phyloP scores from a whole-genome alignment of 1,140 invertebrate species.

The Trichonephila clavipes region DNA sequence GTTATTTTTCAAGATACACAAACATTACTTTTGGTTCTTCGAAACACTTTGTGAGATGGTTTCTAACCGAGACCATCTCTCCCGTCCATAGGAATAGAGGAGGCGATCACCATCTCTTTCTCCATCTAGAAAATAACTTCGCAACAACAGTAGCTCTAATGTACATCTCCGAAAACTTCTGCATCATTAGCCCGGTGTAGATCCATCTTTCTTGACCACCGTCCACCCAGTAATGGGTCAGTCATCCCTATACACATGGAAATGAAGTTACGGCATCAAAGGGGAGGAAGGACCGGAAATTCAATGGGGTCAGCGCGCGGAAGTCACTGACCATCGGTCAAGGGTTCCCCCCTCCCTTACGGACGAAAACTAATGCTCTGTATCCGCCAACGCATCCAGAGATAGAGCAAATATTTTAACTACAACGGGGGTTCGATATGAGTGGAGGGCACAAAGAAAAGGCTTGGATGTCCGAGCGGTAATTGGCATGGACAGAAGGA shows the following conservation, averaged over 20 bases:
- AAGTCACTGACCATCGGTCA: conserved; percentile 73
- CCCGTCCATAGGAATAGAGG: too few relatives aligned
- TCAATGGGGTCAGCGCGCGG: conserved; percentile 65
- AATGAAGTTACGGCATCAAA: conserved; percentile 64
- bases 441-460: background rate
- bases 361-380: conserved; percentile 60
- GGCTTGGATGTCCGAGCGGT: background rate
- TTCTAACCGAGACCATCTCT: too few relatives aligned
- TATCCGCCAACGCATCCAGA: conserved; percentile 15
- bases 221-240: conserved; percentile 70
- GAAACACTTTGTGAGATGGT: too few relatives aligned
- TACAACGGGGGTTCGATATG: background rate
- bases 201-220: conserved; percentile 53
- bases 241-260: conserved; percentile 74
- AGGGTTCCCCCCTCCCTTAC: background rate
- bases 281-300: conserved; percentile 48
- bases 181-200: background rate
- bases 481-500: background rate
- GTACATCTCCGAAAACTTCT: background rate
- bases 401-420: conserved; percentile 73
- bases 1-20: too few relatives aligned
- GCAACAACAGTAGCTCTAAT: background rate
- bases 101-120: background rate
- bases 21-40: too few relatives aligned
- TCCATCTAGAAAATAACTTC: background rate